Base-by-base conservation (phyloP, 2,888 invertebrate species). In the Hirtodrosophila cameraria region DNA sequence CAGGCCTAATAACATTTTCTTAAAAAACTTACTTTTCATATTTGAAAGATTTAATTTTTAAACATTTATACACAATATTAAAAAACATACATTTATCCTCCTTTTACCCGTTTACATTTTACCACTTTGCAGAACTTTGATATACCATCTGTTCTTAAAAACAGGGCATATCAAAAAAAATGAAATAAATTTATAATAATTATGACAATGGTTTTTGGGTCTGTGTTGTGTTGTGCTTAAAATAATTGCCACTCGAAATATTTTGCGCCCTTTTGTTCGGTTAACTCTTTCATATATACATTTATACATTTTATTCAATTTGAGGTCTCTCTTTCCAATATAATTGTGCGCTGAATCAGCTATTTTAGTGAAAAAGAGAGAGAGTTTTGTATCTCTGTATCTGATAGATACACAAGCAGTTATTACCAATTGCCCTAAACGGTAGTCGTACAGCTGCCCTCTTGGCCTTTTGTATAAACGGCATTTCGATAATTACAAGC, bases 291-390 rank as follows among this genome's bases (percentile, higher is more conserved):
- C 52, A 64, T 61, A 55, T 55, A 43, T 48, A 20, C 8, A 6
- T 23, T 23, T n/a, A n/a, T n/a, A n/a, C n/a, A n/a, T n/a, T n/a
- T n/a, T n/a, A n/a, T 20, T 65, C 11, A 48, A 5, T 13, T 18
- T 28, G 15, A 1, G 28, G 28, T 36, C 8, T 33, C 23, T 30
- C 18, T 6, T 13, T n/a, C 9, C 8, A 8, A 71, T 75, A 69
- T 89, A 89, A 89, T 89, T 87, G 87, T 75, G 57, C 67, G 86
- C 74, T 89, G 88, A 89, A 79, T 87, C 89, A 89, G 88, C 89
- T 85, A 87, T 84, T 87, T 82, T 61, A 20, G 23, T 12, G 16
- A 25, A 23, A 20, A 23, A 8, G 5, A n/a, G 25, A 23, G 46
- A 41, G 48, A 52, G 50, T 18, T 30, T 38, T 12, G 9, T 23